Percentiles rank a stretch among this genome's conserved stretches.
Evolutionary conservation across 1,140 invertebrate species (phyloP).

Genomic region (Pogonomyrmex barbatus): DNA sequence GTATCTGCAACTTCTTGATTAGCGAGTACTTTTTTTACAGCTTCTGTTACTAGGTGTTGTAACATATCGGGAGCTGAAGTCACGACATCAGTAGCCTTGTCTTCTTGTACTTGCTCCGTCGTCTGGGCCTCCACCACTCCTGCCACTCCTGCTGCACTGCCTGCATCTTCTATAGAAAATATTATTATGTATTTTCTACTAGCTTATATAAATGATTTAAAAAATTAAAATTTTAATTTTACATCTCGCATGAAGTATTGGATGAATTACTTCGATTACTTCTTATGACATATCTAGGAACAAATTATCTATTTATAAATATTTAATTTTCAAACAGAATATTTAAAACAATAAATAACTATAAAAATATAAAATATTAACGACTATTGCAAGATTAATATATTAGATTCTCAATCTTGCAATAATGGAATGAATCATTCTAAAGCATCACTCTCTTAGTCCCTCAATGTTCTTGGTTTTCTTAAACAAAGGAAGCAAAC

Average conservation of each 20-base stretch:
- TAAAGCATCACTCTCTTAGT: neutral
- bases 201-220: neutral
- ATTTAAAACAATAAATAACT: neutral
- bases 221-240: no score
- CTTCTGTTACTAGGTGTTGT: constrained; percentile 85
- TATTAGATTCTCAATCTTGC: neutral
- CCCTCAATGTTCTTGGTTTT: neutral
- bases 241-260: neutral
- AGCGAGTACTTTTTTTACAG: constrained; percentile 85
- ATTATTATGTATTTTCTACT: neutral
- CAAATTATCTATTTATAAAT: neutral
- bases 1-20: constrained; percentile 81
- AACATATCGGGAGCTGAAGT: constrained; percentile 78
- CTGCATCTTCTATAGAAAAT: constrained; percentile 70
- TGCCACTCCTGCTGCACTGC: constrained; percentile 54
- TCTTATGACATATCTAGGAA: neutral
- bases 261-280: neutral
- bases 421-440: neutral
- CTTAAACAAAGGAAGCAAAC: neutral
- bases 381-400: neutral
- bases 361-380: neutral
- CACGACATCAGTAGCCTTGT: constrained; percentile 37
- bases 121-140: constrained; percentile 62
- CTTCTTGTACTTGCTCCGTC: constrained; percentile 60
- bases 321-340: neutral